phyloP scores from a whole-genome alignment of 2,888 invertebrate species.

The Aplocera efformata region DNA sequence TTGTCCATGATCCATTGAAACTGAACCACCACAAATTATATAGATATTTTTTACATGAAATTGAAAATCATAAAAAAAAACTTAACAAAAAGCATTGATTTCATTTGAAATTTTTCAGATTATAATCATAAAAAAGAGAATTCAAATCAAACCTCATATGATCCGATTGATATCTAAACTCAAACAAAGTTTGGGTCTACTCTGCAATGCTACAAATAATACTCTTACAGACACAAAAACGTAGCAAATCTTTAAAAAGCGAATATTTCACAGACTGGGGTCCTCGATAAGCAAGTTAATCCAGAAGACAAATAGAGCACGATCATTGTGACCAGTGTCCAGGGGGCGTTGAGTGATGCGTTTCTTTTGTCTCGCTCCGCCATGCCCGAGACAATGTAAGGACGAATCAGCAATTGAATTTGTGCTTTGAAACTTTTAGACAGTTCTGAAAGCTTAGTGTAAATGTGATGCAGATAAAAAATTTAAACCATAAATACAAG shows the following conservation, averaged over 20 bases:
- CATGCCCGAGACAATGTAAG: slow-evolving; percentile 60
- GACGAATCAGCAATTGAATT: slow-evolving; percentile 67
- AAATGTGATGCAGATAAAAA: not conserved
- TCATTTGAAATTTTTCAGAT: too few species aligned
- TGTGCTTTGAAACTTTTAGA: slow-evolving; percentile 32
- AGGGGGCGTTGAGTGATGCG: slow-evolving; percentile 71
- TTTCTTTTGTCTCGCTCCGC: slow-evolving; percentile 72
- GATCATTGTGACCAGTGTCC: slow-evolving; percentile 60
- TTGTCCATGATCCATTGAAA: too few species aligned
- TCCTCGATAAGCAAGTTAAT: slow-evolving; percentile 73
- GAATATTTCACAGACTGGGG: slow-evolving; percentile 22
- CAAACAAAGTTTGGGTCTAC: too few species aligned
- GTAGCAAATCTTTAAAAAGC: slow-evolving; percentile 46
- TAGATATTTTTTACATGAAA: too few species aligned
- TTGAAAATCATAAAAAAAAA: too few species aligned
- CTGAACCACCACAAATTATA: too few species aligned
- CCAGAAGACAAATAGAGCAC: slow-evolving; percentile 71
- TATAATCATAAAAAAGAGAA: too few species aligned
- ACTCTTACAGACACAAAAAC: slow-evolving; percentile 21
- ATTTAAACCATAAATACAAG: too few species aligned
- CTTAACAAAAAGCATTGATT: too few species aligned
- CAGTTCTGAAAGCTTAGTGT: slow-evolving; percentile 9
- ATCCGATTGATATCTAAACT: too few species aligned
- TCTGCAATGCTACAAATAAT: slow-evolving; percentile 1
- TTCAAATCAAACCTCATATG: too few species aligned